These are phyloP conservation scores for Ceratosolen solmsi DNA, from an alignment of 1,140 invertebrate genomes.

Conservation along the genomic window DNA sequence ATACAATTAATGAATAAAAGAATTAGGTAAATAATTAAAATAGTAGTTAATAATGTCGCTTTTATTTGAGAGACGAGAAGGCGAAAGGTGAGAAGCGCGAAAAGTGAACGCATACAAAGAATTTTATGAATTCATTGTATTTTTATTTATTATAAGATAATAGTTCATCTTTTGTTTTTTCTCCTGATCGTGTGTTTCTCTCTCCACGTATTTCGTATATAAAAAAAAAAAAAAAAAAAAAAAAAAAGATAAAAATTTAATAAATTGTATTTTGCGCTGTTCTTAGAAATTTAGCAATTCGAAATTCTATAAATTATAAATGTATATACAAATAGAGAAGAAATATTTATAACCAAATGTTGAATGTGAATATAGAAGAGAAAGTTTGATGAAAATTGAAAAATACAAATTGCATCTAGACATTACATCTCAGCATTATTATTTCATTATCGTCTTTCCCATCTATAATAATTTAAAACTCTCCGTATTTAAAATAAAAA, in stretches of 20 bases:
- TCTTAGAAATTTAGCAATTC: not conserved
- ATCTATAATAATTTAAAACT: too few relatives aligned
- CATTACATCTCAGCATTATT: not conserved
- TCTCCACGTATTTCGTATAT: too few relatives aligned
- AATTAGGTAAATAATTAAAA: conserved; percentile 36
- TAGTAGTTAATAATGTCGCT: not conserved
- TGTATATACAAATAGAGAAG: conserved; percentile 46
- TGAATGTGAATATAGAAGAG: conserved; percentile 39
- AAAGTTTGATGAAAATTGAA: conserved; percentile 38
- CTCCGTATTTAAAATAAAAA: too few relatives aligned
- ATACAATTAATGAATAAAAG: conserved; percentile 30
- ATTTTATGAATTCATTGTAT: too few relatives aligned
- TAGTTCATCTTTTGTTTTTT: too few relatives aligned
- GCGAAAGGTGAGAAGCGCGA: not conserved
- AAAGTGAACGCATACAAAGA: not conserved
- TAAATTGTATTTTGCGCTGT: not conserved
- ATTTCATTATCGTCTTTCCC: too few relatives aligned
- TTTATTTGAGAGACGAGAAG: not conserved
- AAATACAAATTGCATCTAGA: conserved; percentile 58
- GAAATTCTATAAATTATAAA: not conserved
- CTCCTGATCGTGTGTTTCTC: too few relatives aligned
- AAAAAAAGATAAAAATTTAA: too few relatives aligned
- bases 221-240: too few relatives aligned
- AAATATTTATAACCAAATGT: conserved; percentile 56
- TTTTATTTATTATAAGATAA: too few relatives aligned